Evolutionary conservation across 2,113 vertebrate species (phyloP).

Genomic region (Pampusana beccarii): DNA sequence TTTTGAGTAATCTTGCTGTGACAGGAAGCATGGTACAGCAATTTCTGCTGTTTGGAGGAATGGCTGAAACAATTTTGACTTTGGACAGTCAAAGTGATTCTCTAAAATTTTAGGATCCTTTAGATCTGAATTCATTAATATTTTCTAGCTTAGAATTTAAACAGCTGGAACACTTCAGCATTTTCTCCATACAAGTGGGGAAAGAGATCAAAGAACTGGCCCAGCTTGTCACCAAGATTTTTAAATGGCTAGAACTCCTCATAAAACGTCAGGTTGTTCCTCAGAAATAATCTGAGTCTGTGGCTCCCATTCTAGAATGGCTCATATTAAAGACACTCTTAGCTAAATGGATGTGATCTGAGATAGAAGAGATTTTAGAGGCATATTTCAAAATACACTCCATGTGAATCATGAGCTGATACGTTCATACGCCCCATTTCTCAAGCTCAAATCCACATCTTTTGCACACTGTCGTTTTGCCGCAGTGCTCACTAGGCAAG

Average conservation of each 20-base stretch:
- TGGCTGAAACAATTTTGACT: neutral
- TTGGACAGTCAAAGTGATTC: neutral
- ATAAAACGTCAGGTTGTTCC: neutral
- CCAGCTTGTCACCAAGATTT: neutral
- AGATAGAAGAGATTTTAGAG: neutral
- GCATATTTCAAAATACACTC: neutral
- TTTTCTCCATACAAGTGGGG: neutral
- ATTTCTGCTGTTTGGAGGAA: neutral
- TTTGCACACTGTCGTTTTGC: neutral
- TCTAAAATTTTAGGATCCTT: neutral
- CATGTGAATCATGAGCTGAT: fast-evolving
- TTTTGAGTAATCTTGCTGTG: neutral
- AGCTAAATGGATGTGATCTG: neutral
- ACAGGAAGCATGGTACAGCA: neutral
- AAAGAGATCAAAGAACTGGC: neutral
- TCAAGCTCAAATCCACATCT: neutral
- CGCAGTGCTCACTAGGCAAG: neutral
- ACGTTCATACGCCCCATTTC: neutral
- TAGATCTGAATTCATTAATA: neutral
- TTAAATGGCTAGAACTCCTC: neutral
- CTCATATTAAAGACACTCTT: neutral
- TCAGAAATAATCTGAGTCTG: neutral
- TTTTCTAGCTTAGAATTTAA: neutral
- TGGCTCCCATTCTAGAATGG: neutral
- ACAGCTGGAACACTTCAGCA: neutral